Evolutionary conservation across 2,113 vertebrate species (phyloP), one percentile per base, ranked within the genome.

Genomic region (Leptobrachium ailaonicum): DNA sequence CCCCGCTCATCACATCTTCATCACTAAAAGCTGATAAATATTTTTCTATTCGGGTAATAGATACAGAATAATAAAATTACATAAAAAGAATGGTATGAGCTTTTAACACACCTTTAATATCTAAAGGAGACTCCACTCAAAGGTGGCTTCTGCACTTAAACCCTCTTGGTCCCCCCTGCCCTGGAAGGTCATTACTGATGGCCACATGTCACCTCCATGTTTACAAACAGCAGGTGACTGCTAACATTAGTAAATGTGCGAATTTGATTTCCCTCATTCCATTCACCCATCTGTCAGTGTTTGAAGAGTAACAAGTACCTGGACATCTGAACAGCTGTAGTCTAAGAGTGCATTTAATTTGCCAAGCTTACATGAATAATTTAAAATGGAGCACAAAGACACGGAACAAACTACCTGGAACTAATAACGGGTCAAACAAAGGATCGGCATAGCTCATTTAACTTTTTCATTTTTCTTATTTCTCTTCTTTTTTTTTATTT

Each of bases 141-240:
- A 82, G 85, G 82, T 80, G 71, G 82, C 44, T 79, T 80, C 77
- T 41, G 0, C 4, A 0, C 62, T 83, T 73, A 20, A 78, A 79
- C 71, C 47, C 53, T 73, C n/a, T 54, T 76, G 43, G n/a, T 68
- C 56, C 76, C 47, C 32, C 11, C 62, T 66, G 76, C 87, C 79
- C 86, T 84, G 87, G 88, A 90, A 92, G 92, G 89, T 89, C 91
- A 85, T 86, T 88, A 86, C 80, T 83, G 88, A 84, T 83, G 88
- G 79, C 91, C 91, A 91, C 91, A 89, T 89, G 91, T 87, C 91
- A 87, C 88, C 66, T 41, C 53, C 10, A 45, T 89, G 86, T 88
- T 92, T 87, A 85, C 85, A 87, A 86, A 86, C 90, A 90, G 90
- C 90, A 87, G 91, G 91, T 87, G 89, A 86, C 76, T 84, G 87